Evolutionary conservation across 2,888 invertebrate species (phyloP).

Genomic region (Conomelus anceps): DNA sequence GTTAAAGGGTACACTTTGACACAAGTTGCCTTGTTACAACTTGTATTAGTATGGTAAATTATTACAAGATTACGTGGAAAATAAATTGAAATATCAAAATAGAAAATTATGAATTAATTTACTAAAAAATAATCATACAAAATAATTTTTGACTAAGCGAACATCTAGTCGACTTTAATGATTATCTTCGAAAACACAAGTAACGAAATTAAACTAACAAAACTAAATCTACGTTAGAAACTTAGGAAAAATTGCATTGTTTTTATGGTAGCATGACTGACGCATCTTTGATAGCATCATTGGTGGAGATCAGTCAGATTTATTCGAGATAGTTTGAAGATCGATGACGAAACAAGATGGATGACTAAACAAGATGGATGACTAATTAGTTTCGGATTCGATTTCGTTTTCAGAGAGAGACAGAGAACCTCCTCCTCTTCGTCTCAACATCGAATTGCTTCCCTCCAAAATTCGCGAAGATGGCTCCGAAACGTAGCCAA

Average conservation of each 20-base stretch:
- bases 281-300: neutral
- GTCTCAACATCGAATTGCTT: constrained; percentile 23
- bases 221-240: neutral
- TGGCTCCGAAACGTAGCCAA: constrained; percentile 81
- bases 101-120: too few relatives aligned
- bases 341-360: neutral
- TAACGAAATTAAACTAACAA: neutral
- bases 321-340: neutral
- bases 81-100: neutral
- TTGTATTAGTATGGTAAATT: too few relatives aligned
- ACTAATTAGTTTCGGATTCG: constrained; percentile 39
- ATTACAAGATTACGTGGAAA: neutral
- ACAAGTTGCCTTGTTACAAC: too few relatives aligned
- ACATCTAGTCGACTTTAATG: too few relatives aligned
- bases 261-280: neutral
- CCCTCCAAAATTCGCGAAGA: constrained; percentile 45
- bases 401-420: constrained; percentile 78
- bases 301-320: neutral
- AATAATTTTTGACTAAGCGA: too few relatives aligned
- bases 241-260: neutral
- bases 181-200: too few relatives aligned
- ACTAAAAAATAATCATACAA: too few relatives aligned
- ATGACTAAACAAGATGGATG: neutral
- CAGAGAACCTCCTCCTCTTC: constrained; percentile 65
- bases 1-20: too few relatives aligned